Evolutionary conservation across 2,113 vertebrate species (phyloP), one percentile per base, ranked within the genome.

Genomic region (Rhegmatorhina hoffmannsi): DNA sequence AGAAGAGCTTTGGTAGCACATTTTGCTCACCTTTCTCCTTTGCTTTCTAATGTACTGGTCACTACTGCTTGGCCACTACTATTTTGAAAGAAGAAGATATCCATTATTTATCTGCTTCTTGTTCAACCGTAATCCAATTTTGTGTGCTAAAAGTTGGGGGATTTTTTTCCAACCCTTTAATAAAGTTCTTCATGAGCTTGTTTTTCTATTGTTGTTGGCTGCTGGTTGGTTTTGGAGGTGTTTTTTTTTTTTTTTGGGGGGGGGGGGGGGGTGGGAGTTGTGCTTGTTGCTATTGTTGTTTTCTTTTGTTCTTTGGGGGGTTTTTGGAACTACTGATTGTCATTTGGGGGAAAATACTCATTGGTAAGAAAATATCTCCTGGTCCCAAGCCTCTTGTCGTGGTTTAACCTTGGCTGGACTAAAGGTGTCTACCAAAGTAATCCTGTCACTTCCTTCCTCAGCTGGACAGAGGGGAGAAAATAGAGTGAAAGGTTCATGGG

Each of bases 71-170:
- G 17, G 6, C 6, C 40, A 44, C 11, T 31, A 53, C 23, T 63
- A 31, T 33, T 79, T 84, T 84, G 17, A 90, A 77, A 68, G 13
- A 3, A 83, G 24, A 64, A 36, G 13, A 4, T 36, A 76, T 21
- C 13, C 2, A 14, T 40, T 69, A 34, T 73, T 73, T 23, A 11
- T 68, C 28, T 80, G 13, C 23, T 33, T 67, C 52, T 72, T 43
- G 2, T 67, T 76, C 53, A 72, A 18, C 5, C 17, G 4, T 29
- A 83, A 38, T 34, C 23, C 63, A 11, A 78, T 78, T 73, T 60
- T 74, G 4, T 59, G 28, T 46, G 13, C 11, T 3, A 53, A 43
- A 80, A 53, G 5, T 13, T 56, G 23, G 3, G 1, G 1, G 0
- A 0, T 14, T 53, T 60, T 60, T 55, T 10, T 20, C 23, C 36